These are phyloP conservation scores for Eupeodes luniger DNA, from an alignment of 2,888 invertebrate species.

Conservation along the genomic window DNA sequence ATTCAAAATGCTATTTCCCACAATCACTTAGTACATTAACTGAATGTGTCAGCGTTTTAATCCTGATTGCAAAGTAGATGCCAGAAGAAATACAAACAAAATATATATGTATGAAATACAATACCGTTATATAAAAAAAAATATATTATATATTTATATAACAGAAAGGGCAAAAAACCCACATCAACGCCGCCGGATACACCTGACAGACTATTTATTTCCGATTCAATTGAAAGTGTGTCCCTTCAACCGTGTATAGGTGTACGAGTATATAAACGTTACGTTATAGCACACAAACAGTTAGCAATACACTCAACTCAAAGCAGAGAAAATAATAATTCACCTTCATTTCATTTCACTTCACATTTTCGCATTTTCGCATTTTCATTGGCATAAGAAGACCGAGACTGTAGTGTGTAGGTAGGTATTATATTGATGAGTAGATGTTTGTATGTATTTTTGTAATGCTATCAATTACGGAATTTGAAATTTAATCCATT, in stretches of 20 bases:
- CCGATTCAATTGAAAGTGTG: conserved; percentile 45
- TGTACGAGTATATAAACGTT: background rate
- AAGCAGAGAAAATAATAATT: conserved; percentile 2
- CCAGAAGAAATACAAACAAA: background rate
- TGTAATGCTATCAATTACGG: conserved; percentile 70
- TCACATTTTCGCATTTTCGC: no score
- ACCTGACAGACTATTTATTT: conserved; percentile 66
- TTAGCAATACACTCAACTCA: background rate
- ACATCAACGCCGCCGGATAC: background rate
- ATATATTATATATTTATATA: background rate
- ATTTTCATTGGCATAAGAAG: background rate
- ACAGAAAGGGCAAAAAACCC: background rate
- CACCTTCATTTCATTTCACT: conserved; percentile 1
- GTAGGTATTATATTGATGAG: conserved; percentile 33
- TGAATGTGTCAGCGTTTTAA: conserved; percentile 65
- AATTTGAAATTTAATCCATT: conserved; percentile 74
- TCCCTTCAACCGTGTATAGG: conserved; percentile 17
- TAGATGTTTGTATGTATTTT: background rate
- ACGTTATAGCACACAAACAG: conserved; percentile 11
- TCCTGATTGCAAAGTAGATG: conserved; percentile 53
- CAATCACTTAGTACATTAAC: conserved; percentile 69
- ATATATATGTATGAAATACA: background rate
- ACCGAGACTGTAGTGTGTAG: background rate
- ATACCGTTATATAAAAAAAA: background rate
- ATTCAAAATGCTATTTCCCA: conserved; percentile 56